A percentile compares a stretch with the other conserved stretches of the same genome.
These are phyloP conservation scores for Phasia obesa DNA, from an alignment of 2,888 invertebrate genomes.

Conservation along the genomic window DNA sequence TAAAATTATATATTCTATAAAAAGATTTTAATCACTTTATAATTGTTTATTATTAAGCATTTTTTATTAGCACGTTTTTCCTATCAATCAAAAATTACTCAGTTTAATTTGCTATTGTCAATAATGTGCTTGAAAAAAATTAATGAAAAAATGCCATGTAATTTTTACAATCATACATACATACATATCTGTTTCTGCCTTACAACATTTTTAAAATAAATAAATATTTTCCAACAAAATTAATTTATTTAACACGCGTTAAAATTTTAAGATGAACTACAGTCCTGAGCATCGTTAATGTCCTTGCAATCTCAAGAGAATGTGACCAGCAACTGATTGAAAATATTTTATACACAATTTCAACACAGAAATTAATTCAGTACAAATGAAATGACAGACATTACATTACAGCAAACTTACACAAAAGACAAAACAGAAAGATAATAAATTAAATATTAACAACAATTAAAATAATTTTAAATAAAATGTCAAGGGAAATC, in stretches of 20 bases:
- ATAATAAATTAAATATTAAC: conserved; percentile 57
- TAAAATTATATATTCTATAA: too few species aligned
- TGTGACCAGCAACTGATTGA: conserved; percentile 39
- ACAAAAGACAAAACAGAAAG: not conserved
- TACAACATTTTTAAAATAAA: not conserved
- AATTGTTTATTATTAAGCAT: too few species aligned
- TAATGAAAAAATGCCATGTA: too few species aligned
- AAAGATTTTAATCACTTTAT: too few species aligned
- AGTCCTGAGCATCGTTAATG: conserved; percentile 4
- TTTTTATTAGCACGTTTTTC: too few species aligned
- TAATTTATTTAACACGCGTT: conserved; percentile 11
- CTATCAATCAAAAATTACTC: not conserved
- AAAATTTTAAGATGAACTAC: conserved; percentile 18
- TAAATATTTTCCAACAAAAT: not conserved
- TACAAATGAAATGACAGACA: conserved; percentile 45
- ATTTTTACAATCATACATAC: too few species aligned
- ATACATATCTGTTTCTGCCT: too few species aligned
- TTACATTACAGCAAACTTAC: conserved; percentile 1
- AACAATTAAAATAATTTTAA: conserved; percentile 61
- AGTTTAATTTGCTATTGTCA: too few species aligned
- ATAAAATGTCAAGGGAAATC: conserved; percentile 66
- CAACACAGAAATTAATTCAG: conserved; percentile 28
- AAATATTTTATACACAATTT: conserved; percentile 26
- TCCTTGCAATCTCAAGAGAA: conserved; percentile 5
- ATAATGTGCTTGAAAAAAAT: too few species aligned